Evolutionary conservation across 2,888 invertebrate species (phyloP).

Genomic region (Leucophora obtusa): DNA sequence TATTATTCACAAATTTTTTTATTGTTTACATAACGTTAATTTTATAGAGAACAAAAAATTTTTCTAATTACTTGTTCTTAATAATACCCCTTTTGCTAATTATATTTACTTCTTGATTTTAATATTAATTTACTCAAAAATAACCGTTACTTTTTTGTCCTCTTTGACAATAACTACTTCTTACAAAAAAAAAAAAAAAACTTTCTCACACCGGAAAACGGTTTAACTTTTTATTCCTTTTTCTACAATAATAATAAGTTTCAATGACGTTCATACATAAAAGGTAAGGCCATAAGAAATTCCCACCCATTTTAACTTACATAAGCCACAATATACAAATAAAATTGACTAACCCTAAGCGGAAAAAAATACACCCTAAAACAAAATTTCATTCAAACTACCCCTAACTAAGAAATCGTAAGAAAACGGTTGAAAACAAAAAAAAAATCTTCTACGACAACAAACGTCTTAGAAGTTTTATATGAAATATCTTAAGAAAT

Average conservation of each 20-base stretch:
- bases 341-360: no score
- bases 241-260: constrained; percentile 54
- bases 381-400: constrained; percentile 50
- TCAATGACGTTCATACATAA: constrained; percentile 47
- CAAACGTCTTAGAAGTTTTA: constrained; percentile 18
- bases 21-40: background rate
- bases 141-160: background rate
- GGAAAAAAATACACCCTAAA: constrained; percentile 54
- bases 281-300: constrained; percentile 69
- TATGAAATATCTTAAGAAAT: constrained; percentile 34
- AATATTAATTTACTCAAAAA: background rate
- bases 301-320: constrained; percentile 77
- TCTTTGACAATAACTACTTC: background rate
- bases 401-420: constrained; percentile 26
- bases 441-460: constrained; percentile 39
- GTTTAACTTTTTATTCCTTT: constrained; percentile 44
- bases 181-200: background rate
- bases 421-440: constrained; percentile 25
- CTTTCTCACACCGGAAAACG: constrained; percentile 60
- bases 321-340: constrained; percentile 64
- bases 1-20: background rate
- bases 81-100: background rate
- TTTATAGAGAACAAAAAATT: background rate
- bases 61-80: background rate
- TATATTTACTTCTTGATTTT: no score